Conservation (phyloP, 1,140 invertebrate genomes). For the Panagrolaimus sp. region DNA sequence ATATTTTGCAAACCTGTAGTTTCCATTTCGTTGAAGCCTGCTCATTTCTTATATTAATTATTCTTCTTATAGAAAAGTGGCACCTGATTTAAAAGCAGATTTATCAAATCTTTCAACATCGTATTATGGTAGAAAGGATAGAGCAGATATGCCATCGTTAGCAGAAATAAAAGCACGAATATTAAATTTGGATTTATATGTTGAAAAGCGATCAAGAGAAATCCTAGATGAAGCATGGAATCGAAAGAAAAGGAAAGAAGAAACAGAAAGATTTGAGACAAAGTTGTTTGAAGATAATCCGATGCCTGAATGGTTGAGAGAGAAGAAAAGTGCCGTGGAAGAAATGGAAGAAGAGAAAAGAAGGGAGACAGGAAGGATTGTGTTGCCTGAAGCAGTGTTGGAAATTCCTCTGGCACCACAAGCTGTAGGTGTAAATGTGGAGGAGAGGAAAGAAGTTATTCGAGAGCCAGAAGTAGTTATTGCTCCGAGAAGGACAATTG, state of each 20-base stretch:
- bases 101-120: background rate
- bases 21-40: no score
- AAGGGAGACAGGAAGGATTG: background rate
- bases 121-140: background rate
- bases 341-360: background rate
- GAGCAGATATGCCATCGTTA: slow-evolving; percentile 2
- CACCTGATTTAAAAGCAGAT: background rate
- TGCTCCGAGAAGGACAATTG: no score
- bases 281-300: background rate
- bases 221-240: slow-evolving; percentile 1
- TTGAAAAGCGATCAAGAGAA: background rate
- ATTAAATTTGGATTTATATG: slow-evolving; percentile 10
- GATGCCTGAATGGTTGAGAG: slow-evolving; percentile 7
- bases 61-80: slow-evolving; percentile 10
- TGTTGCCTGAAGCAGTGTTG: no score
- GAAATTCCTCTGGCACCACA: no score
- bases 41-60: no score
- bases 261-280: background rate
- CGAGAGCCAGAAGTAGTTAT: no score
- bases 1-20: no score
- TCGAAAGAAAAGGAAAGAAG: background rate
- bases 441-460: no score
- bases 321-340: background rate
- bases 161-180: background rate
- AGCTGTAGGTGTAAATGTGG: no score